These are phyloP conservation scores for Subacronicta megacephala DNA, from an alignment of 2,888 invertebrate genomes.

Conservation along the genomic window DNA sequence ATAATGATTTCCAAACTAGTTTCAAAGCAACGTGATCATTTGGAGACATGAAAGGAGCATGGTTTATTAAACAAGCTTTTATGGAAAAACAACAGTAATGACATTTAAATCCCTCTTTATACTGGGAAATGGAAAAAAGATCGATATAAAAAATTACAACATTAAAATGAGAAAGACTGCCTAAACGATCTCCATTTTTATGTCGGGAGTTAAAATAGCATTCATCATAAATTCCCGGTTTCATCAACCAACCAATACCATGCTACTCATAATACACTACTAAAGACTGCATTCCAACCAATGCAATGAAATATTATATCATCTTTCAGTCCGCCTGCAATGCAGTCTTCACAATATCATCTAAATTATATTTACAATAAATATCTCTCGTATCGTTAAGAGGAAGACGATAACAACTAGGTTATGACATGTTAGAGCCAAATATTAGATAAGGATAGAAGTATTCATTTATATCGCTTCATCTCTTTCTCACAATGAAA, in stretches of 20 bases:
- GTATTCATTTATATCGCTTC: neutral
- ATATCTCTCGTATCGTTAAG: constrained; percentile 47
- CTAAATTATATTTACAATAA: constrained; percentile 58
- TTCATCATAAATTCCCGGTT: too few species aligned
- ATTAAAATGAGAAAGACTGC: too few species aligned
- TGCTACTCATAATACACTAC: constrained; percentile 17
- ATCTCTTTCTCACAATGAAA: neutral
- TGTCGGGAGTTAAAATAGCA: too few species aligned
- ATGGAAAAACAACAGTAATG: too few species aligned
- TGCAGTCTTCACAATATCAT: constrained; percentile 12
- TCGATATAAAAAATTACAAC: too few species aligned
- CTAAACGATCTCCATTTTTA: neutral
- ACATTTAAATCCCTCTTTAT: too few species aligned
- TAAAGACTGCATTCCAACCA: constrained; percentile 6
- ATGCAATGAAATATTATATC: neutral
- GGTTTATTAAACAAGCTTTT: too few species aligned
- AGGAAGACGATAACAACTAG: constrained; percentile 11
- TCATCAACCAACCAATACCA: constrained; percentile 15
- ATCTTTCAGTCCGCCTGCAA: constrained; percentile 8
- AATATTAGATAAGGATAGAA: constrained; percentile 6
- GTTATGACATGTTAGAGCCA: too few species aligned
- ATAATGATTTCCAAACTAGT: too few species aligned
- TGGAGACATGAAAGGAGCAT: too few species aligned
- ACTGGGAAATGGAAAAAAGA: too few species aligned
- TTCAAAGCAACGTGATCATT: too few species aligned